Percentiles rank a stretch among this genome's conserved stretches.
phyloP scores from a whole-genome alignment of 2,113 vertebrate genomes.

The Lamprotornis superbus region DNA sequence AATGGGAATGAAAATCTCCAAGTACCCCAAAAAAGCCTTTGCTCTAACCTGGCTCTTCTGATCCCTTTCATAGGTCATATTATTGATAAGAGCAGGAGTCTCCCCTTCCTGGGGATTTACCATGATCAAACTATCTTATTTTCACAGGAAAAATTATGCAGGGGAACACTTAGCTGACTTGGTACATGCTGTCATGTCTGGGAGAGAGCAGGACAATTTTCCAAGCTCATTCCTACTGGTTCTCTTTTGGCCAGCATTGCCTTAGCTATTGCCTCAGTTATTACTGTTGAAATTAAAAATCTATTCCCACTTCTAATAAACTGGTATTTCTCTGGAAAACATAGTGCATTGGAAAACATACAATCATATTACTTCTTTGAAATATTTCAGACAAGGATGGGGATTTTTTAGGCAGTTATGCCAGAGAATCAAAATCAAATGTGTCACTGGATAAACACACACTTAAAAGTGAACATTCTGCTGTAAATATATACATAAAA shows the following conservation, averaged over 20 bases:
- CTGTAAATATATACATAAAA: neutral
- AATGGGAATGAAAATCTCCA: neutral
- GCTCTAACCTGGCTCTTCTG: neutral
- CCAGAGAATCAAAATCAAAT: neutral
- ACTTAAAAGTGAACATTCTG: neutral
- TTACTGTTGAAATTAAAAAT: neutral
- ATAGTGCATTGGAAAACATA: neutral
- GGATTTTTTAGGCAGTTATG: neutral
- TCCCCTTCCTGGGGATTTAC: neutral
- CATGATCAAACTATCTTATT: neutral
- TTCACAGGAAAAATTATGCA: neutral
- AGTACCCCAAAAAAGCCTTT: neutral
- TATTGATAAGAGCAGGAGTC: neutral
- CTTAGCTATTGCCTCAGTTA: neutral
- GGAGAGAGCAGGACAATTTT: neutral
- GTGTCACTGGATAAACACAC: neutral
- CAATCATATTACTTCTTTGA: neutral
- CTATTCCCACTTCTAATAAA: neutral
- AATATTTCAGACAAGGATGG: neutral
- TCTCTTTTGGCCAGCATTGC: neutral
- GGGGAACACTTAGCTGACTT: neutral
- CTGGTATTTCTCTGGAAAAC: neutral
- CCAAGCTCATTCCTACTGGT: neutral
- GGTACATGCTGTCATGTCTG: neutral
- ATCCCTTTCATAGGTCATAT: neutral